Base-by-base conservation (phyloP, 2,888 invertebrate species). In the Euzophera pinguis region DNA sequence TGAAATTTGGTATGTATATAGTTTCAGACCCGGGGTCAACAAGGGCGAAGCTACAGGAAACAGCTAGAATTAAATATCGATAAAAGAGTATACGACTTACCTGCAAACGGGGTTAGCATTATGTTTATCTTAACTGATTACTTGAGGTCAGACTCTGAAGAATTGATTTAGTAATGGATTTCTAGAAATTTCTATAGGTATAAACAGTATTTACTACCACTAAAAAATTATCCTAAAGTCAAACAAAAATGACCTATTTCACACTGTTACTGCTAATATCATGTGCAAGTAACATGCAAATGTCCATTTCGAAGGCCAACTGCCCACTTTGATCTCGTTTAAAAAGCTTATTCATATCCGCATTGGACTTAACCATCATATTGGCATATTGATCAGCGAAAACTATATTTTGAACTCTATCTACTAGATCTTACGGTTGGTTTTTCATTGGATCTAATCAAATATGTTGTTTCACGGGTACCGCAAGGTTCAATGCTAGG, bases 301-400 rank as follows among this genome's bases (percentile, higher is more conserved):
- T 67, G 69, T 61, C 64, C 60, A 65, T 68, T 68, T 53, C 64
- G 83, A 88, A 88, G 88, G 88, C 69, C 68, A 74, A 78, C 86
- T 73, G 79, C 79, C 84, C 58, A 71, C 74, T 73, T 71, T 72
- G 63, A 61, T 61, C 70, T 69, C 77, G 69, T 77, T 81, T 78
- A 78, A 78, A 80, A 83, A 80, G 78, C 75, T 81, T 61, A 68
- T 64, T 76, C 65, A 78, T 67, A 82, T 88, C 86, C 86, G 88
- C 73, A 71, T 86, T 77, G 67, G 68, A 65, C 63, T 60, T 70
- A 63, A 57, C 56, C 62, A 61, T 57, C 55, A 63, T 67, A 60
- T 63, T 50, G 52, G 62, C 70, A 63, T 37, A 12, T 53, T 60
- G 63, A 54, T 59, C 37, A 37, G 54, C 47, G 53, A 53, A 62